Evolutionary conservation across 1,140 invertebrate genomes (phyloP), one percentile per base, ranked within the genome.

Genomic region (Theocolax elegans): DNA sequence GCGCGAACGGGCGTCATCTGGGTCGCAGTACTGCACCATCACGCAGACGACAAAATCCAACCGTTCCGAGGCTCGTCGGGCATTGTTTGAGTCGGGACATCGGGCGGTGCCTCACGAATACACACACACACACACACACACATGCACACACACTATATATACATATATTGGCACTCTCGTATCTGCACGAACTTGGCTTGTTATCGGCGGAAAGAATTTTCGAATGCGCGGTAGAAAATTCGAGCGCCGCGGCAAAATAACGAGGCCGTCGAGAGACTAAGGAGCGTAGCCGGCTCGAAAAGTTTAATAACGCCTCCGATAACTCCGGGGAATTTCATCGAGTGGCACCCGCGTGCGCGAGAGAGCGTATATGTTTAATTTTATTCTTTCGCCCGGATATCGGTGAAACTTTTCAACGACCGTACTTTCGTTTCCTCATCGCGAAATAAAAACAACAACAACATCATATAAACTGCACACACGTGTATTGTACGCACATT

Each of bases 181-280:
- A 27, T 27, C 38, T 21, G 23, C 64, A n/a, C 0, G 3, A 67
- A 67, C 65, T 60, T 62, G 66, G 17, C 56, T 68, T 44, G 46
- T 68, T 60, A 68, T 42, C 44, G 46, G 17, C 3, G 7, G n/a
- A 27, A 60, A 48, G 65, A 60, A 68, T 68, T 53, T 51, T 51
- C 23, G 10, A 68, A 68, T 68, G 53, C 51, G 58, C 53, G 31
- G 13, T 49, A 29, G 7, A 44, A 15, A 17, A 44, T 29, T n/a
- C 35, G 21, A 29, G 21, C 54, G 17, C 13, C 27, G 27, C 17
- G 10, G 21, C 3, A 31, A 49, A 25, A 67, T 59, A 51, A 68
- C 56, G 31, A 51, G 46, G 12, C 4, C 42, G n/a, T 67, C 21
- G 31, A 51, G 31, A 35, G 35, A 8, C 6, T n/a, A 44, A 15